phyloP scores from a whole-genome alignment of 2,888 invertebrate genomes.

The Hypselothyrea guttata region DNA sequence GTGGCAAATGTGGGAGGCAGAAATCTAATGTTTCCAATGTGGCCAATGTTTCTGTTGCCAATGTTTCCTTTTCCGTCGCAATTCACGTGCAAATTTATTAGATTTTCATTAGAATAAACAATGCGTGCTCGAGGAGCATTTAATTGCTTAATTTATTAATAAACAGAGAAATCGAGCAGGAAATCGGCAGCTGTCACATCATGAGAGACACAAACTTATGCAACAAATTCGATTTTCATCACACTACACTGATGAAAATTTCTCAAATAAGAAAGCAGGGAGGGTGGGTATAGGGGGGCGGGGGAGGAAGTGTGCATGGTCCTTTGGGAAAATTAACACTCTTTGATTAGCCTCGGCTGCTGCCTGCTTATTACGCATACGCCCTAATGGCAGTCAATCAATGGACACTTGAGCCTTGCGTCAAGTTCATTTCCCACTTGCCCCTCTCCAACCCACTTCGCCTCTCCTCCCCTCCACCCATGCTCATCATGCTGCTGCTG shows the following conservation, averaged over 20 bases:
- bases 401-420: constrained; percentile 74
- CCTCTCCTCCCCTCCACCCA: too few species aligned
- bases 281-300: too few species aligned
- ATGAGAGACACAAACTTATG: constrained; percentile 25
- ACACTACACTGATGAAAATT: constrained; percentile 31
- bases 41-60: too few species aligned
- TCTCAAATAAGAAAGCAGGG: constrained; percentile 52
- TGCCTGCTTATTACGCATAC: constrained; percentile 72
- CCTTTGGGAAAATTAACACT: constrained; percentile 78
- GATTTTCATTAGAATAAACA: constrained; percentile 71
- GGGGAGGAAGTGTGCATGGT: constrained; percentile 40
- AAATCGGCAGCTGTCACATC: constrained; percentile 48
- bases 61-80: constrained; percentile 24
- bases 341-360: constrained; percentile 64
- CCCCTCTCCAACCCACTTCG: constrained; percentile 12
- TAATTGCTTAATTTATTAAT: constrained; percentile 77
- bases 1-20: too few species aligned
- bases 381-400: constrained; percentile 77
- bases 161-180: constrained; percentile 41
- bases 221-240: constrained; percentile 64
- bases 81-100: constrained; percentile 63
- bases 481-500: constrained; percentile 27
- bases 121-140: constrained; percentile 55
- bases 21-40: constrained; percentile 3
- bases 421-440: constrained; percentile 17